Percentiles rank a stretch among this genome's conserved stretches.
Conservation (phyloP, 2,888 invertebrate species). For the Neoascia interrupta region DNA sequence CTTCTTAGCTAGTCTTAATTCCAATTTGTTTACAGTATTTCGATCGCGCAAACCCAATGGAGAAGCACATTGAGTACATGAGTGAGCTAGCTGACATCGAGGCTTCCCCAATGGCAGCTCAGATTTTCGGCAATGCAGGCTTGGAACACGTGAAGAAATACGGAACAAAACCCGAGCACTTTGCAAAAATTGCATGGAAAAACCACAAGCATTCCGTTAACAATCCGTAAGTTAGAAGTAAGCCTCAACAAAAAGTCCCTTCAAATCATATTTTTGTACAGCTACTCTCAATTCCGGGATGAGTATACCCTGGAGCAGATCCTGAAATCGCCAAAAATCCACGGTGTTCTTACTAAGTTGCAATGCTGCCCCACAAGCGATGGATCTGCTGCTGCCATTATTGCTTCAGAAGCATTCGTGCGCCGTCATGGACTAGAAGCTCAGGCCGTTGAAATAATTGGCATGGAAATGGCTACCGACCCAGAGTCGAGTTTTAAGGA, state of each 20-base stretch:
- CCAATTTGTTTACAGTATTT: slow-evolving; percentile 81
- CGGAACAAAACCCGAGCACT: slow-evolving; percentile 94
- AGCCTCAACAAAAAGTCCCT: background rate
- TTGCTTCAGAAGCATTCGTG: slow-evolving; percentile 96
- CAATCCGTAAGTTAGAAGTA: slow-evolving; percentile 87
- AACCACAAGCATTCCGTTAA: slow-evolving; percentile 98
- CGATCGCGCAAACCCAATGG: slow-evolving; percentile 94
- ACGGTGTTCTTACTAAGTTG: slow-evolving; percentile 95
- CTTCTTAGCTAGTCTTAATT: no score
- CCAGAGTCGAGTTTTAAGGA: slow-evolving; percentile 88
- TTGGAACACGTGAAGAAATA: slow-evolving; percentile 91
- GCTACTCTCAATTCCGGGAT: slow-evolving; percentile 95
- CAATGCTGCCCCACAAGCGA: slow-evolving; percentile 99
- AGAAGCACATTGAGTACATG: slow-evolving; percentile 93
- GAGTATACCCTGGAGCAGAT: slow-evolving; percentile 96
- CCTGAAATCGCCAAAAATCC: slow-evolving; percentile 91
- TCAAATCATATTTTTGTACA: slow-evolving; percentile 74
- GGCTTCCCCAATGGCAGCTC: slow-evolving; percentile 92
- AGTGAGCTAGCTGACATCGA: slow-evolving; percentile 89
- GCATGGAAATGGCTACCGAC: slow-evolving; percentile 98
- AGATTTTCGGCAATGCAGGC: slow-evolving; percentile 98
- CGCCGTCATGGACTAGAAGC: slow-evolving; percentile 88
- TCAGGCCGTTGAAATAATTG: slow-evolving; percentile 96
- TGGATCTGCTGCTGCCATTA: slow-evolving; percentile 95
- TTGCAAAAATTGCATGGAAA: slow-evolving; percentile 98